Evolutionary conservation across 2,888 invertebrate genomes (phyloP).

Genomic region (Poecilus cupreus): DNA sequence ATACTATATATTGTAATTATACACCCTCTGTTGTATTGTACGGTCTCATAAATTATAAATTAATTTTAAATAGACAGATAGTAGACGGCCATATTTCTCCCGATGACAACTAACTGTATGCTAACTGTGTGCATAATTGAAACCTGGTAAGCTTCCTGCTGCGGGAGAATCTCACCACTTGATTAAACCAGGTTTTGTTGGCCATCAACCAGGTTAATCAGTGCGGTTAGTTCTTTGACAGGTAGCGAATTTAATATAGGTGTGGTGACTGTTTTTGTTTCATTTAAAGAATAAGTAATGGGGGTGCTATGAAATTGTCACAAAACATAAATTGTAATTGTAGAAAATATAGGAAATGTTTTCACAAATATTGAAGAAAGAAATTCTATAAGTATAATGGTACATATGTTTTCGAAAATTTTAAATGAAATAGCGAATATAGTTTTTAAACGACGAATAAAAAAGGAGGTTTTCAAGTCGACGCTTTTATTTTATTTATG

Average conservation of each 20-base stretch:
- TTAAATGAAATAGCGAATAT: too few relatives aligned
- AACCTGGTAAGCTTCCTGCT: not conserved
- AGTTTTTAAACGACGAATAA: too few relatives aligned
- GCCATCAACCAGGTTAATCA: not conserved
- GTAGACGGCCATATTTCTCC: not conserved
- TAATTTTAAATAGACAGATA: slow-evolving; percentile 17
- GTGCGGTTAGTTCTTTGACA: not conserved
- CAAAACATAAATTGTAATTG: too few relatives aligned
- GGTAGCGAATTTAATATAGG: not conserved
- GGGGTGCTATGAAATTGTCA: too few relatives aligned
- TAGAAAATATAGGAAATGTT: too few relatives aligned
- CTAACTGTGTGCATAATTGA: slow-evolving; percentile 3
- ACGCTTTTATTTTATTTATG: too few relatives aligned
- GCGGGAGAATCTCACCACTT: not conserved
- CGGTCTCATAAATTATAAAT: not conserved
- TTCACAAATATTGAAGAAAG: too few relatives aligned
- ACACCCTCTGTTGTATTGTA: not conserved
- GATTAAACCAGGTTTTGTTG: slow-evolving; percentile 14
- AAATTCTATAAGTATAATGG: too few relatives aligned
- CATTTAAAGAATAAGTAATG: too few relatives aligned
- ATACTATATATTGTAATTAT: not conserved
- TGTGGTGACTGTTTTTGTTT: too few relatives aligned
- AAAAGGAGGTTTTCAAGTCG: too few relatives aligned
- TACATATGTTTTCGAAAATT: too few relatives aligned
- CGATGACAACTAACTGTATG: slow-evolving; percentile 6